Conservation (phyloP, 2,888 invertebrate genomes). For the Parnassius smintheus region DNA sequence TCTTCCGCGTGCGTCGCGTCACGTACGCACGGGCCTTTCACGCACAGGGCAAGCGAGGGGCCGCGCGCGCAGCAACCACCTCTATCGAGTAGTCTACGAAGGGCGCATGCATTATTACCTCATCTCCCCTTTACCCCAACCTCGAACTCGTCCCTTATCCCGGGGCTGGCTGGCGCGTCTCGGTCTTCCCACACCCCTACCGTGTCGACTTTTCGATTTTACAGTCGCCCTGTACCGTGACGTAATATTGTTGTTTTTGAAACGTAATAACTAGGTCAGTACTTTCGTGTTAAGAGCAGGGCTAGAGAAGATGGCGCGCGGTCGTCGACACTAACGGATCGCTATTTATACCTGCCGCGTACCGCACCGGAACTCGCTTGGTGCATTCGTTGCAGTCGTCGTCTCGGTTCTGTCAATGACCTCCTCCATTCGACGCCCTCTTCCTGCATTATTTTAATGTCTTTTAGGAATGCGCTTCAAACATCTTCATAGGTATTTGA, state of each 20-base stretch:
- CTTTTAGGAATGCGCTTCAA: slow-evolving; percentile 23
- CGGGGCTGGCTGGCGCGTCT: slow-evolving; percentile 42
- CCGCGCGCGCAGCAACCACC: slow-evolving; percentile 62
- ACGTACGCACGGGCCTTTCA: slow-evolving; percentile 66
- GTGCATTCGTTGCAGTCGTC: slow-evolving; percentile 76
- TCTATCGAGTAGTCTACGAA: slow-evolving; percentile 63
- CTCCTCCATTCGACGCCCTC: slow-evolving; percentile 47
- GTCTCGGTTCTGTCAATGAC: slow-evolving; percentile 76
- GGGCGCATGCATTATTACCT: slow-evolving; percentile 72
- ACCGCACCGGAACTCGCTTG: slow-evolving; percentile 78
- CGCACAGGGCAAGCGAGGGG: slow-evolving; percentile 49
- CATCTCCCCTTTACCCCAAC: slow-evolving; percentile 48
- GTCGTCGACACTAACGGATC: slow-evolving; percentile 81
- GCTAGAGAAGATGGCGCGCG: slow-evolving; percentile 58
- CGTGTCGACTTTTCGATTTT: slow-evolving; percentile 39
- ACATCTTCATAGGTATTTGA: slow-evolving; percentile 5
- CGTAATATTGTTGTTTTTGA: slow-evolving; percentile 41
- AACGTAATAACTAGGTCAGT: slow-evolving; percentile 57
- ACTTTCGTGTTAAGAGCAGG: slow-evolving; percentile 48
- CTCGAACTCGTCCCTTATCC: slow-evolving; percentile 44
- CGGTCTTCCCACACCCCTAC: slow-evolving; percentile 46
- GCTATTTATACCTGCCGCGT: slow-evolving; percentile 79
- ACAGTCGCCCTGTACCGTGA: slow-evolving; percentile 34
- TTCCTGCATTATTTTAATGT: slow-evolving; percentile 37
- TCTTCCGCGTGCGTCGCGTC: slow-evolving; percentile 56